Base-by-base conservation (phyloP, 2,113 vertebrate genomes). In the Pseudopodoces humilis region DNA sequence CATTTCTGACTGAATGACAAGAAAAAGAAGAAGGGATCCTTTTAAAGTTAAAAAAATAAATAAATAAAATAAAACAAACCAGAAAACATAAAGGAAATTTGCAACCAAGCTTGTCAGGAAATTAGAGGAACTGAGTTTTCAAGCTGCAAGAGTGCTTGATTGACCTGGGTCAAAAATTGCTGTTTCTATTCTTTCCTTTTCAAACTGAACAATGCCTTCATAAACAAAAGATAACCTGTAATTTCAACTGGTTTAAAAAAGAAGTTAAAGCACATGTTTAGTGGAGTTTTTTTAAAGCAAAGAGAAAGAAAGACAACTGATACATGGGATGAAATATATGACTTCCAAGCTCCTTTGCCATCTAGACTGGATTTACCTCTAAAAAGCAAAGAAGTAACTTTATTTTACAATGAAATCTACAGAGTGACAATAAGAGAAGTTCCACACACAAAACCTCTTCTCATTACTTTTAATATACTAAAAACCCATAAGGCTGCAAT, bases 241-340 rank as follows among this genome's bases (percentile, higher is more conserved):
- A 95, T 94, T 95, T 94, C 67, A 92, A 41, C 14, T 72, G 28
- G 15, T 67, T 79, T 65, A 76, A 94, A 82, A 89, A 16, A 22
- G 13, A 95, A 90, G 19, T 15, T 85, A 65, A 86, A 90, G 59
- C n/a, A 70, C 43, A 70, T 31, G n/a, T 43, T 37, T 52, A 3
- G 8, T 67, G n/a, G 6, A 10, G 2, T 28, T 39, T 72, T 70
- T 60, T 52, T 43, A 37, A 65, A 81, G 52, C 27, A 63, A 74
- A 83, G 50, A 83, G 14, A 70, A 88, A 52, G 30, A 44, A 91
- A 90, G 23, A 2, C 7, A 90, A 60, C 15, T 37, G 25, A 63
- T 70, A 78, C 13, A 41, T 8, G 55, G 46, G 17, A 67, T 44
- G 4, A 77, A 80, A 77, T 53, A 43, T 2, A 39, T 30, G 17